Evolutionary conservation across 23 tunicate genomes (phyloP).

Genomic region (Aplidium turbinatum): DNA sequence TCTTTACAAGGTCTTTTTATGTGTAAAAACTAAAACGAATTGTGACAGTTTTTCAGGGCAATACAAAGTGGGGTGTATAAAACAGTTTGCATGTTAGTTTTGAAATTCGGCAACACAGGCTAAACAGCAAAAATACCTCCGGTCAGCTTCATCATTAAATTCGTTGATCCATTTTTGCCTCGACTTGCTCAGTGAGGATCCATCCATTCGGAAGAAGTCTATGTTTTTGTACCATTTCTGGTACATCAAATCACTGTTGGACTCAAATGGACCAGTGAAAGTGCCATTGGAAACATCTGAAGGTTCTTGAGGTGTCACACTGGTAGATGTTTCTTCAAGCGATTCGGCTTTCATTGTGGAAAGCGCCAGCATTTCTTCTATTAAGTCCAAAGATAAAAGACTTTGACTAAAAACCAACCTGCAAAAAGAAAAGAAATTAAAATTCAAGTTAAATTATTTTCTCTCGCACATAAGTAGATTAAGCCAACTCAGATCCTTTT

Average conservation of each 20-base stretch:
- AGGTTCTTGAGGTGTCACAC: no score
- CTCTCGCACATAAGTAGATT: no score
- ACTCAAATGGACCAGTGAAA: no score
- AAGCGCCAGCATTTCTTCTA: conserved; percentile 69
- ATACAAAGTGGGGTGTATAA: no score
- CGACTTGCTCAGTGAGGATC: conserved; percentile 57
- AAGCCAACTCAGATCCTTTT: no score
- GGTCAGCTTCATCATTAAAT: conserved; percentile 76
- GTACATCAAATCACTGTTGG: not conserved
- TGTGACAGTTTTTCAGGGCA: no score
- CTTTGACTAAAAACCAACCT: conserved; percentile 89
- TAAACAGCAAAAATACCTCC: no score
- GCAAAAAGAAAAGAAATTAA: not conserved
- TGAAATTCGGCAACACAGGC: no score
- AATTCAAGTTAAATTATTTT: not conserved
- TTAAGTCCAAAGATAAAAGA: conserved; percentile 78
- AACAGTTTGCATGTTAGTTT: no score
- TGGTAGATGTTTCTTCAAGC: not conserved
- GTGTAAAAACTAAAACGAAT: no score
- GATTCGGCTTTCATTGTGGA: conserved; percentile 37
- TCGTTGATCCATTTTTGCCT: conserved; percentile 70
- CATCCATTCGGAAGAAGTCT: conserved; percentile 93
- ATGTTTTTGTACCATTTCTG: conserved; percentile 83
- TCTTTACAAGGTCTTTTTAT: no score
- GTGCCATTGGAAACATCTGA: not conserved